Conservation (phyloP, 1,140 invertebrate genomes). For the Nasonia longicornis region DNA sequence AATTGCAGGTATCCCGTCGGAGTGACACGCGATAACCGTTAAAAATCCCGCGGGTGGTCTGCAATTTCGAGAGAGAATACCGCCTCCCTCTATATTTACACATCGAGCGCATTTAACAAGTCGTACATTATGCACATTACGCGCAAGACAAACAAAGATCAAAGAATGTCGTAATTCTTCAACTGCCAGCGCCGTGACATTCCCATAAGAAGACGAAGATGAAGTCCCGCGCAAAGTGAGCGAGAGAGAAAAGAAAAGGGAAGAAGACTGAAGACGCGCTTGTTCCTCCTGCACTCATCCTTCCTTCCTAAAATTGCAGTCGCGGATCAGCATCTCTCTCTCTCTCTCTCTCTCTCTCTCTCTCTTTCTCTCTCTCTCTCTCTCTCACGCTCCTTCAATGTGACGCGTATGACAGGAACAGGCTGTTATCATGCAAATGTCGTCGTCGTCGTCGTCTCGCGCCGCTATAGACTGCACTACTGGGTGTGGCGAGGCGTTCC, state of each 20-base stretch:
- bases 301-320: slow-evolving; percentile 8
- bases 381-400: background rate
- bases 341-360: background rate
- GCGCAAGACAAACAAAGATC: background rate
- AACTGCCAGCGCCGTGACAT: background rate
- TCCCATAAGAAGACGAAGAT: background rate
- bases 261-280: background rate
- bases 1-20: background rate
- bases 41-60: background rate
- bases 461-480: background rate
- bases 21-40: background rate
- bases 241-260: no score
- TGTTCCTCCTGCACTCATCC: background rate
- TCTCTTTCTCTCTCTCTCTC: no score
- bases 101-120: background rate
- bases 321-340: background rate
- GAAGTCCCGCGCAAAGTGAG: background rate
- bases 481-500: slow-evolving; percentile 3
- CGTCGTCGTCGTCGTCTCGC: slow-evolving; percentile 19
- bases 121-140: background rate
- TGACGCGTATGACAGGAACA: slow-evolving; percentile 41
- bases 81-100: background rate
- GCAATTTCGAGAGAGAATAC: background rate
- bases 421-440: slow-evolving; percentile 51
- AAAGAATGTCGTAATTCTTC: background rate